phyloP scores from a whole-genome alignment of 2,888 invertebrate species.

The Drepana falcataria region DNA sequence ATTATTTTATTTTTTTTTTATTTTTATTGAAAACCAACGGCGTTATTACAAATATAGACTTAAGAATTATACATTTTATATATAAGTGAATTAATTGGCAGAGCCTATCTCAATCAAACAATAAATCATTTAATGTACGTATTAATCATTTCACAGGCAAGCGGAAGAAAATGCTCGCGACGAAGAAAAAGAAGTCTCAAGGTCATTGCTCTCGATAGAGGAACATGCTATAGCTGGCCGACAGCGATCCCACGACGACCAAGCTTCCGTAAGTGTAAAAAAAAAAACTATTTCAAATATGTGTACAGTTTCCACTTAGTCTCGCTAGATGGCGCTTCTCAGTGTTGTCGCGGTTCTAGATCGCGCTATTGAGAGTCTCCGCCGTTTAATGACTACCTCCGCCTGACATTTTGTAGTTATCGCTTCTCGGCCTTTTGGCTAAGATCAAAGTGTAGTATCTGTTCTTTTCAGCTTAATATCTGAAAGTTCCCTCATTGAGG shows the following conservation, averaged over 20 bases:
- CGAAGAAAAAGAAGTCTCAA: conserved; percentile 60
- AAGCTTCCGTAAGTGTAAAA: conserved; percentile 52
- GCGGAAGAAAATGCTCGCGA: conserved; percentile 69
- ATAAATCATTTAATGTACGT: not conserved
- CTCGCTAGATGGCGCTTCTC: conserved; percentile 23
- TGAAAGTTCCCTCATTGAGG: conserved; percentile 38
- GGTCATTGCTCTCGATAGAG: conserved; percentile 50
- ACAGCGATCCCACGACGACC: conserved; percentile 59
- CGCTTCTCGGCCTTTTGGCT: conserved; percentile 40
- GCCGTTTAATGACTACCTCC: conserved; percentile 6
- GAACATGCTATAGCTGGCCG: conserved; percentile 40
- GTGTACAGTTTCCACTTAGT: not conserved
- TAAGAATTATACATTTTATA: too few relatives aligned
- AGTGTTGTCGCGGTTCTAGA: conserved; percentile 9
- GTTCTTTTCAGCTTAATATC: conserved; percentile 40
- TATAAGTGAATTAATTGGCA: too few relatives aligned
- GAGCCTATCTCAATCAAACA: not conserved
- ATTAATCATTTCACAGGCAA: conserved; percentile 45
- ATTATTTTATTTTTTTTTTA: too few relatives aligned
- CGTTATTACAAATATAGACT: too few relatives aligned
- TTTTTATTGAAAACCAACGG: too few relatives aligned
- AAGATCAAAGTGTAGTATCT: conserved; percentile 40
- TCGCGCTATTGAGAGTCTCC: conserved; percentile 25
- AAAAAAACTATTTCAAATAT: not conserved
- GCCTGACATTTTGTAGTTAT: conserved; percentile 4